Evolutionary conservation across 2,888 invertebrate genomes (phyloP), one percentile per base, ranked within the genome.

Genomic region (Drosophila putrida): DNA sequence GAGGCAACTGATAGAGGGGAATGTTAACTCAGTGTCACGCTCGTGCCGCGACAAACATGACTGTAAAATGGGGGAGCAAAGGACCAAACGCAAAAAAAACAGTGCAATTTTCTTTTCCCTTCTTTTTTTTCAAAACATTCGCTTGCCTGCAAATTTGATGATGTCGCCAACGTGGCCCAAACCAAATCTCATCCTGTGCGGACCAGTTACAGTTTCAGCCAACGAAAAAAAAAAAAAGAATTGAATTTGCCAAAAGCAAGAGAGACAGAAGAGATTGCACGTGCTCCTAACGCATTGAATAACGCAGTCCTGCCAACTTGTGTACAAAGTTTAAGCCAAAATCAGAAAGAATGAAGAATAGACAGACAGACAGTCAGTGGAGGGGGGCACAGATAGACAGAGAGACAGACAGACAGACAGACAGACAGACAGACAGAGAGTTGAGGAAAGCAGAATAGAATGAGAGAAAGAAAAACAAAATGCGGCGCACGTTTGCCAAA

Each of bases 401-500:
- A 4, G 5, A n/a, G 41, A 54, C 39, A 8, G 6, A 25, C 10
- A 39, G 20, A 8, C 39, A 41, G 44, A 15, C 11, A 65, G 20
- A 46, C 3, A 6, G 39, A 10, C 9, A 39, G 27, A 10, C 39
- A 41, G 39, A 15, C 13, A 65, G n/a, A 46, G 1, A 6, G 39
- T 9, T n/a, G n/a, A 4, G 31, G 13, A 3, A 31, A 15, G 54
- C 4, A 35, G 11, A 54, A 47, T 15, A 25, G 53, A 49, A 33
- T 31, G 25, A 35, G 11, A 27, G 10, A 15, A 47, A 39, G 31
- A 35, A 41, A 58, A 58, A 39, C 53, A 58, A 64, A 72, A 80
- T 80, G 75, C 80, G 64, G 58, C 61, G 66, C 79, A 80, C 79
- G 79, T 80, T 80, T 78, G 71, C 69, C 78, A 80, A 80, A 80